Evolutionary conservation across 64 coral and sea anemone species (phyloP).

Genomic region (Stylophora pistillata): DNA sequence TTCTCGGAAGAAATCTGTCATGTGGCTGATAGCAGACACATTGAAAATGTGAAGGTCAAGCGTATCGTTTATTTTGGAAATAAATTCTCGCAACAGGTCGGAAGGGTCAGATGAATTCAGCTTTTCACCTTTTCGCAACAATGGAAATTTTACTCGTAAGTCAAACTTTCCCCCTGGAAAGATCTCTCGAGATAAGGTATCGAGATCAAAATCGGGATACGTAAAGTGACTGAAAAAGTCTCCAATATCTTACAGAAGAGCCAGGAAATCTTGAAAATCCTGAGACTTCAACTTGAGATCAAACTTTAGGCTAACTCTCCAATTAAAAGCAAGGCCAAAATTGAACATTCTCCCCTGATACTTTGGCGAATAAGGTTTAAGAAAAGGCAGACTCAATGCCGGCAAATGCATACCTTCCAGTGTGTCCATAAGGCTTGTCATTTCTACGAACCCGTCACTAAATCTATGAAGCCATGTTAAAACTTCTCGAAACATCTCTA

Average conservation of each 20-base stretch:
- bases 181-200: slow-evolving; percentile 66
- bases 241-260: slow-evolving; percentile 43
- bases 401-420: slow-evolving; percentile 65
- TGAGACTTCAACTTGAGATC: slow-evolving; percentile 67
- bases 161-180: slow-evolving; percentile 37
- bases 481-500: slow-evolving; percentile 71
- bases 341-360: slow-evolving; percentile 28
- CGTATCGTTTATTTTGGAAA: slow-evolving; percentile 35
- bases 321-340: slow-evolving; percentile 92
- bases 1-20: slow-evolving; percentile 65
- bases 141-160: slow-evolving; percentile 34
- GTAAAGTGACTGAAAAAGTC: slow-evolving; percentile 72
- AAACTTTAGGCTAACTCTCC: slow-evolving; percentile 78
- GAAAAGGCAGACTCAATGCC: slow-evolving; percentile 23
- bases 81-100: slow-evolving; percentile 59
- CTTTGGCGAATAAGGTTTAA: slow-evolving; percentile 36
- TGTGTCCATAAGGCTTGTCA: slow-evolving; percentile 65
- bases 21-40: slow-evolving; percentile 65
- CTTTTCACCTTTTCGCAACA: slow-evolving; percentile 35
- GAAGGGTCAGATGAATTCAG: slow-evolving; percentile 27
- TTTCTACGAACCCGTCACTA: slow-evolving; percentile 79
- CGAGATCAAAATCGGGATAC: slow-evolving; percentile 64
- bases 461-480: slow-evolving; percentile 65
- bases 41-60: slow-evolving; percentile 61
- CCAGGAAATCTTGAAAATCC: slow-evolving; percentile 59